A percentile compares a stretch with the other conserved stretches of the same genome.
phyloP scores from a whole-genome alignment of 1,140 invertebrate genomes.

The Microplitis mediator region DNA sequence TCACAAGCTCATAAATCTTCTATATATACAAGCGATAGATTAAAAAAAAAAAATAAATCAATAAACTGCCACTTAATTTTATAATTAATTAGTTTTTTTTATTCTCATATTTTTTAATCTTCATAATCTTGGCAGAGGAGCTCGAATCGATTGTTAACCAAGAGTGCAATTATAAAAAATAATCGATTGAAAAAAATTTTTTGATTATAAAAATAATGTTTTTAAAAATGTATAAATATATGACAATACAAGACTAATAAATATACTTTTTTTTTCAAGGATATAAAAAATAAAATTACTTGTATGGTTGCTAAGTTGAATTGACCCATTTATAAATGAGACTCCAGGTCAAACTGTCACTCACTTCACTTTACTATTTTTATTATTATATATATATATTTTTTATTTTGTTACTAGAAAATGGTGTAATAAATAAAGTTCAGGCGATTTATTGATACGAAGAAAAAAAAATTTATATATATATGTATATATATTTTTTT shows the following conservation, averaged over 20 bases:
- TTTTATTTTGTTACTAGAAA: not conserved
- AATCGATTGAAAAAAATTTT: too few relatives aligned
- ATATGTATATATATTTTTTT: slow-evolving; percentile 11
- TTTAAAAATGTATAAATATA: not conserved
- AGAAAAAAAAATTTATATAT: not conserved
- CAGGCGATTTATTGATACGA: too few relatives aligned
- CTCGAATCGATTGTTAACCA: too few relatives aligned
- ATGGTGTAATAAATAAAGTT: too few relatives aligned
- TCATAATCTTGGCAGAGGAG: too few relatives aligned
- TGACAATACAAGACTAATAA: not conserved
- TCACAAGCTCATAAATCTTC: not conserved
- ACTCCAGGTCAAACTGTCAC: slow-evolving; percentile 7
- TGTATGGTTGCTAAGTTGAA: slow-evolving; percentile 21
- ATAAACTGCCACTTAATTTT: too few relatives aligned
- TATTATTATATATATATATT: not conserved
- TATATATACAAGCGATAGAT: not conserved
- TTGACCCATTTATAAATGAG: slow-evolving; percentile 25
- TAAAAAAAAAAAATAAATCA: too few relatives aligned
- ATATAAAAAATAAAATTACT: not conserved
- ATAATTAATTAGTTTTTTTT: not conserved
- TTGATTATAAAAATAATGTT: too few relatives aligned
- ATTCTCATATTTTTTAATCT: not conserved
- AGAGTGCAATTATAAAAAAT: too few relatives aligned
- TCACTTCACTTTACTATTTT: not conserved
- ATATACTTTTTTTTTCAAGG: not conserved